A percentile compares a stretch with the other conserved stretches of the same genome.
Evolutionary conservation across 1,140 invertebrate species (phyloP).

Genomic region (Ylistrum balloti): DNA sequence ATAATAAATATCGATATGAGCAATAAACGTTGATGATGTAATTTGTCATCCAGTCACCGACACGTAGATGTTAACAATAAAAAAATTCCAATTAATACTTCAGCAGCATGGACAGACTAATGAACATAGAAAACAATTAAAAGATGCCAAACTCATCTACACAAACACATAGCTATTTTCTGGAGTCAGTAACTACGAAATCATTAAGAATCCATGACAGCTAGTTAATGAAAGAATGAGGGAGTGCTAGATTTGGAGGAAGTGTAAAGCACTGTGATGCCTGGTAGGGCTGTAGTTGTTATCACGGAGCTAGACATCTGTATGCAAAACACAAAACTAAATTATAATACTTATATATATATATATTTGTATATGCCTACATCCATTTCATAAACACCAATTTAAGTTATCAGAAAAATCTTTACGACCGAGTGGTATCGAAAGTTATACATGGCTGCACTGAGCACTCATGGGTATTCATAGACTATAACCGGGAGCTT

Average conservation of each 20-base stretch:
- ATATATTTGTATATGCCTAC: constrained; percentile 21
- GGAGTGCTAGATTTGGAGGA: not conserved
- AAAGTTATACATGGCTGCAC: constrained; percentile 37
- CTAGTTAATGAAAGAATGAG: not conserved
- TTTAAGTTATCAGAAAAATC: constrained; percentile 21
- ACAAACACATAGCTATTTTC: not conserved
- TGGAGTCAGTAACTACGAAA: not conserved
- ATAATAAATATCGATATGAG: constrained; percentile 40
- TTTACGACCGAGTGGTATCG: constrained; percentile 23
- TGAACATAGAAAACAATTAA: constrained; percentile 1
- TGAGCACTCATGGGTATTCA: constrained; percentile 33
- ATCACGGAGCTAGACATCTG: not conserved
- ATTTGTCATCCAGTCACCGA: not conserved
- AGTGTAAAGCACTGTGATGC: not conserved
- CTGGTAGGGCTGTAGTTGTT: not conserved
- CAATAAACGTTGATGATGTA: not conserved
- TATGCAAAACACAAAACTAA: constrained; percentile 28
- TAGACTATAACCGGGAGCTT: not conserved
- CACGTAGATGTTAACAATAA: constrained; percentile 9
- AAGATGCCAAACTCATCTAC: constrained; percentile 15
- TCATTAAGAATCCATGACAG: constrained; percentile 24
- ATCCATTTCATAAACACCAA: constrained; percentile 38
- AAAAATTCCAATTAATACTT: not conserved
- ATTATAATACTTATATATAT: not conserved
- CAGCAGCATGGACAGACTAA: not conserved